Percentiles rank a stretch among this genome's conserved stretches.
Evolutionary conservation across 2,888 invertebrate species (phyloP).

Genomic region (Leptopilina drosophilae): DNA sequence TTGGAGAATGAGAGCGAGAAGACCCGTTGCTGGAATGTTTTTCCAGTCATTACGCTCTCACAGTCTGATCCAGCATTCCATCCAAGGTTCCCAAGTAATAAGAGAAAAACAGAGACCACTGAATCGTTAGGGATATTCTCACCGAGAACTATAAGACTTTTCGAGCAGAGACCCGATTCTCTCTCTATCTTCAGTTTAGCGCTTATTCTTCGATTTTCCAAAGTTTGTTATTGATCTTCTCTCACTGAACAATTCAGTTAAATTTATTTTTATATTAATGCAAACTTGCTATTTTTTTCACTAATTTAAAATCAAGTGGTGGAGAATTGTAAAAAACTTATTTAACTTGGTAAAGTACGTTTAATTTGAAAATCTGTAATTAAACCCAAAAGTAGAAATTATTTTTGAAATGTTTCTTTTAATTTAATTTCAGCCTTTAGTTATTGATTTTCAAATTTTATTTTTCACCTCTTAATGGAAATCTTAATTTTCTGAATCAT

Average conservation of each 20-base stretch:
- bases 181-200: background rate
- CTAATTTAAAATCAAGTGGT: too few species aligned
- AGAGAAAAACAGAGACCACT: slow-evolving; percentile 36
- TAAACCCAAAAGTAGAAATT: too few species aligned
- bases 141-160: slow-evolving; percentile 27
- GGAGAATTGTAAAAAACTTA: too few species aligned
- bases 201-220: slow-evolving; percentile 21
- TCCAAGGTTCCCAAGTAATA: slow-evolving; percentile 23
- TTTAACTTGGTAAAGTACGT: too few species aligned
- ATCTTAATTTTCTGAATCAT: too few species aligned
- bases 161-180: slow-evolving; percentile 15
- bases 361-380: too few species aligned
- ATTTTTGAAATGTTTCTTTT: too few species aligned
- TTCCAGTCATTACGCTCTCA: slow-evolving; percentile 40
- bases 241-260: background rate
- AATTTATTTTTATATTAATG: background rate
- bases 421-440: too few species aligned
- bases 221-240: slow-evolving; percentile 6
- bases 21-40: slow-evolving; percentile 34
- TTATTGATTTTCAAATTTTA: too few species aligned
- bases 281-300: background rate
- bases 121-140: slow-evolving; percentile 33
- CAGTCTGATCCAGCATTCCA: slow-evolving; percentile 40
- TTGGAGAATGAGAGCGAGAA: slow-evolving; percentile 31
- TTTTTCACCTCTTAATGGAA: too few species aligned